Percentiles rank a stretch among this genome's conserved stretches.
Evolutionary conservation across 2,888 invertebrate species (phyloP).

Genomic region (Diaprepes abbreviatus): DNA sequence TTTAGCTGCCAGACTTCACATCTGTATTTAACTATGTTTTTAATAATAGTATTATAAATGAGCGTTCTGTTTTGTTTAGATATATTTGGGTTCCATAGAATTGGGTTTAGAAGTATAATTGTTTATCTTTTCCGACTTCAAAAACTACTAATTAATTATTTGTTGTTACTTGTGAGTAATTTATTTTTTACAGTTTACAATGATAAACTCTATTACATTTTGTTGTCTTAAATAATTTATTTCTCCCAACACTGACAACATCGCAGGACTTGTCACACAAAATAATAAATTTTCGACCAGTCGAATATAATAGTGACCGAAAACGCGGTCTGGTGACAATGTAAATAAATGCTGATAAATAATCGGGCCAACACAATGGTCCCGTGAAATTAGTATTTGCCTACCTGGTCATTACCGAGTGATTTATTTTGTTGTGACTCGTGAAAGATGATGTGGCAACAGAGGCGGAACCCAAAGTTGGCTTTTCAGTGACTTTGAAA

Average conservation of each 20-base stretch:
- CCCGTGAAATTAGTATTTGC: constrained; percentile 62
- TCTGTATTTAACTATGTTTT: too few relatives aligned
- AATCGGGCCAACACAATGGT: constrained; percentile 62
- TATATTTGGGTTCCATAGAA: too few relatives aligned
- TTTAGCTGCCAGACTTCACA: too few relatives aligned
- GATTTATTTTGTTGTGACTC: constrained; percentile 55
- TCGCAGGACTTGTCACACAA: constrained; percentile 50
- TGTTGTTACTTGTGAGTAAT: too few relatives aligned
- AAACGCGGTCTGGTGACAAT: constrained; percentile 60
- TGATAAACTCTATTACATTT: too few relatives aligned
- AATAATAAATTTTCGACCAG: constrained; percentile 53
- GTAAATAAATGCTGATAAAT: constrained; percentile 63
- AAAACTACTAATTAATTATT: too few relatives aligned
- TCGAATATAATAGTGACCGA: constrained; percentile 53
- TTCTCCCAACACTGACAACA: constrained; percentile 44
- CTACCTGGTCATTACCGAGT: constrained; percentile 62
- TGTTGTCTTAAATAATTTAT: too few relatives aligned
- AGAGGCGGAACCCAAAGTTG: neutral
- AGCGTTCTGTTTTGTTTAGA: too few relatives aligned
- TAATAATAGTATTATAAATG: too few relatives aligned
- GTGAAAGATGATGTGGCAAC: neutral
- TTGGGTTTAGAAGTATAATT: too few relatives aligned
- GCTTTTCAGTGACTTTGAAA: neutral
- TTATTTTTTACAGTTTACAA: too few relatives aligned
- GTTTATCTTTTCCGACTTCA: too few relatives aligned